Conservation (phyloP, 2,888 invertebrate species). For the Pyrochroa serraticornis region DNA sequence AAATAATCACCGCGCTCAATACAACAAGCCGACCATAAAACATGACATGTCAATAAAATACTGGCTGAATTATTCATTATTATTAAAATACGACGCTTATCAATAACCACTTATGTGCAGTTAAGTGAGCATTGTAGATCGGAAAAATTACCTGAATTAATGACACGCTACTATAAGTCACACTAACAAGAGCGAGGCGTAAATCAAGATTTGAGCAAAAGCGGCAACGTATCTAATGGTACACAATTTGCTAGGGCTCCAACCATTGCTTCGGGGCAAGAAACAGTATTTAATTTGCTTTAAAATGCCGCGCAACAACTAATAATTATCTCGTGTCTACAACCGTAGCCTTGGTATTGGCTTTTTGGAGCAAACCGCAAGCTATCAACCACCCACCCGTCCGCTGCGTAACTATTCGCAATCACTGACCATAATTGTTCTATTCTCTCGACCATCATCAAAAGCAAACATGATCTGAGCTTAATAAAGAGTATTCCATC, state of each 20-base stretch:
- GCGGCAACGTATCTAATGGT: conserved; percentile 6
- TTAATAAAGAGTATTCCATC: too few species aligned
- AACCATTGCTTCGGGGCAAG: too few species aligned
- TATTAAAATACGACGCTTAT: conserved; percentile 35
- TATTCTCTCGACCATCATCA: too few species aligned
- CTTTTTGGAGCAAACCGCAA: too few species aligned
- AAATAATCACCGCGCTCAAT: conserved; percentile 39
- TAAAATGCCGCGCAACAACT: too few species aligned
- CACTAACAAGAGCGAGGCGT: conserved; percentile 16
- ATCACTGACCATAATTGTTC: too few species aligned
- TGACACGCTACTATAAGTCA: conserved; percentile 15
- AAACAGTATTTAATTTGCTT: too few species aligned
- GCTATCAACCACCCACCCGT: too few species aligned
- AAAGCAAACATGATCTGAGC: too few species aligned
- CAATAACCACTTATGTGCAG: conserved; percentile 39
- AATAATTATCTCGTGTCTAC: too few species aligned
- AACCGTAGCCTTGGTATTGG: too few species aligned
- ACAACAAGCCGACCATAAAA: conserved; percentile 37
- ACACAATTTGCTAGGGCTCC: not conserved
- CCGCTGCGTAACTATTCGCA: too few species aligned
- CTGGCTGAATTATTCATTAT: conserved; percentile 42
- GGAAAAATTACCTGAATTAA: conserved; percentile 22
- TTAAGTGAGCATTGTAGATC: conserved; percentile 24
- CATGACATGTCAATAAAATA: conserved; percentile 43
- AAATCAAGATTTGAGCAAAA: conserved; percentile 27